These are phyloP conservation scores for Montipora capricornis DNA, from an alignment of 64 coral and sea anemone genomes.

Conservation along the genomic window DNA sequence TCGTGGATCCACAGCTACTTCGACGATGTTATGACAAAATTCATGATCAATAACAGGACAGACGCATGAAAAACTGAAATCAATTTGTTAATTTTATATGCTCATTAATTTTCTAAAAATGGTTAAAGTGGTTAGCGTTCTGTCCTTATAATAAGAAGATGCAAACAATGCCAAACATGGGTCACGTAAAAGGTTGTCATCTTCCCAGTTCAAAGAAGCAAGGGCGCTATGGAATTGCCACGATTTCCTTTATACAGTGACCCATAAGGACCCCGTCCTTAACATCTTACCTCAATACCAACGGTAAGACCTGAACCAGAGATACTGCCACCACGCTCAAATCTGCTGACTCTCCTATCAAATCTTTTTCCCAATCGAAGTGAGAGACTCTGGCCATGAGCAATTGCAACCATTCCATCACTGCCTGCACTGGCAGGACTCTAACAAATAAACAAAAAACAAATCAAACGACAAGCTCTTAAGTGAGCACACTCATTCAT, in stretches of 20 bases:
- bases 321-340: slow-evolving; percentile 18
- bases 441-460: neutral
- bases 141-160: too few species aligned
- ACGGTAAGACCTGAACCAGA: slow-evolving; percentile 60
- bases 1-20: too few species aligned
- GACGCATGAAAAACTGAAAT: too few species aligned
- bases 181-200: too few species aligned
- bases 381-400: slow-evolving; percentile 66
- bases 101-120: too few species aligned
- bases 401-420: slow-evolving; percentile 44
- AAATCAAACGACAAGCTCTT: neutral
- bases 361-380: slow-evolving; percentile 62
- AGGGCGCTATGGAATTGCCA: neutral
- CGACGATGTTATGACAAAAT: too few species aligned
- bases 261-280: neutral
- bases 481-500: too few species aligned
- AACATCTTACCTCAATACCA: slow-evolving; percentile 69
- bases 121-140: too few species aligned
- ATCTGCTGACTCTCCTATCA: slow-evolving; percentile 61
- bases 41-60: too few species aligned
- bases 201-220: too few species aligned
- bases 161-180: too few species aligned
- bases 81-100: too few species aligned
- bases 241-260: neutral
- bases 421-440: slow-evolving; percentile 27